Conservation (phyloP, 2,113 vertebrate genomes). For the Tyto alba region DNA sequence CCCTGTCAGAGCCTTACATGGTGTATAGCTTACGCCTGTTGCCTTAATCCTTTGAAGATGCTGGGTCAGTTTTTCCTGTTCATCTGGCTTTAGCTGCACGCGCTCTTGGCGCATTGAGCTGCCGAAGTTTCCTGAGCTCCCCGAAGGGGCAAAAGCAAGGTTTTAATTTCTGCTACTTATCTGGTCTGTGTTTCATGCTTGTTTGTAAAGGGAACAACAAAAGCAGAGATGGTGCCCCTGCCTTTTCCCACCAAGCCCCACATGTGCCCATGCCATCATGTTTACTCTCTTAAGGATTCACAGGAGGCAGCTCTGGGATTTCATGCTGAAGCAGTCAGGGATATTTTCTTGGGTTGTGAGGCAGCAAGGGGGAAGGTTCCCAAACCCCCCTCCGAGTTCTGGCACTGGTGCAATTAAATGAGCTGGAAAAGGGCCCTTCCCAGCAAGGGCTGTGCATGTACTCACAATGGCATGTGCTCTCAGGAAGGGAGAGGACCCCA, state of each 20-base stretch:
- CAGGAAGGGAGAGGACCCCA: neutral
- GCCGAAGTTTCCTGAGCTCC: neutral
- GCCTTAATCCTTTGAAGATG: constrained; percentile 31
- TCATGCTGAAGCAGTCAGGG: neutral
- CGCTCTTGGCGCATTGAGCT: rapidly evolving
- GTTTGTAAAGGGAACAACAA: neutral
- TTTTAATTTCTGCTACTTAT: neutral
- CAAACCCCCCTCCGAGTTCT: neutral
- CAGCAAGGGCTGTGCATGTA: neutral
- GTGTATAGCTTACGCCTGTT: neutral
- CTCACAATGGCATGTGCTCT: neutral
- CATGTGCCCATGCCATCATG: neutral
- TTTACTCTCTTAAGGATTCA: neutral
- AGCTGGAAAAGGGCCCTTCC: constrained; percentile 21
- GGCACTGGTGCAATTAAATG: neutral
- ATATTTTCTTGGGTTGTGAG: constrained; percentile 6
- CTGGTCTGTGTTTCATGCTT: neutral
- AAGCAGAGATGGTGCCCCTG: neutral
- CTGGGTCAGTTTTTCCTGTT: constrained; percentile 43
- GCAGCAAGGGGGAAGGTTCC: constrained; percentile 6
- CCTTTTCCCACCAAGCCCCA: neutral
- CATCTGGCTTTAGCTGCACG: neutral
- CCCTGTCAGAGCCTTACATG: constrained; percentile 31
- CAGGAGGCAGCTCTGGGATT: neutral
- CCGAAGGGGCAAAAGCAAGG: neutral